Base-by-base conservation (phyloP, 1,140 invertebrate genomes). In the Aphaenogaster floridana region DNA sequence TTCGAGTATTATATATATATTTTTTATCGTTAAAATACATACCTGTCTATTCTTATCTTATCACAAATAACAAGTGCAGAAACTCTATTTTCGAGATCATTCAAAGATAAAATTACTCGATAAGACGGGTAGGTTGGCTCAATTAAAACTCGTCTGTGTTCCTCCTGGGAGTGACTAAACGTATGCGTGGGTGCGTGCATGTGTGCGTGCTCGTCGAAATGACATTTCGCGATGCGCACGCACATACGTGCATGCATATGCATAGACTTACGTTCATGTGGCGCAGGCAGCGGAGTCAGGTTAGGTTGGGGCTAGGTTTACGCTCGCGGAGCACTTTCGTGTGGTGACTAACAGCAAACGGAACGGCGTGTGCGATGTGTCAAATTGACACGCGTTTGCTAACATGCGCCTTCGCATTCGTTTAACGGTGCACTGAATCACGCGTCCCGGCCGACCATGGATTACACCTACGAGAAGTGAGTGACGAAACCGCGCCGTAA, bases 381-480 rank as follows among this genome's bases (percentile, higher is more conserved):
- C 93, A 93, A 91, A 74, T 87, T 92, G 88, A 93, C 91, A 90
- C 80, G 79, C 79, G 86, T 92, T 92, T 89, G 59, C 61, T 89
- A 86, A 90, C 48, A 83, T 89, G 84, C 7, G n/a, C 21, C 9
- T 86, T 89, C 80, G 57, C 79, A 72, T 84, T 69, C 85, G 79
- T 81, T 59, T 89, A 89, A 88, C 39, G 36, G 45, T 52, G 57
- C 13, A 86, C 28, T 90, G 54, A 90, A 80, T 54, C 39, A 77
- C 89, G 83, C 39, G 36, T 68, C 15, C 74, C 15, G 36, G 71
- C 42, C n/a, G 57, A 85, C 15, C 52, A 92, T 92, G 91, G 89
- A 86, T 79, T 80, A 92, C 68, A 9, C n/a, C 48, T 48, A 52
- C 7, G 39, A 50, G 34, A 76, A 81, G 89, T 92, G 83, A 92